Evolutionary conservation across 1,140 invertebrate genomes (phyloP).

Genomic region (Panulirus ornatus): DNA sequence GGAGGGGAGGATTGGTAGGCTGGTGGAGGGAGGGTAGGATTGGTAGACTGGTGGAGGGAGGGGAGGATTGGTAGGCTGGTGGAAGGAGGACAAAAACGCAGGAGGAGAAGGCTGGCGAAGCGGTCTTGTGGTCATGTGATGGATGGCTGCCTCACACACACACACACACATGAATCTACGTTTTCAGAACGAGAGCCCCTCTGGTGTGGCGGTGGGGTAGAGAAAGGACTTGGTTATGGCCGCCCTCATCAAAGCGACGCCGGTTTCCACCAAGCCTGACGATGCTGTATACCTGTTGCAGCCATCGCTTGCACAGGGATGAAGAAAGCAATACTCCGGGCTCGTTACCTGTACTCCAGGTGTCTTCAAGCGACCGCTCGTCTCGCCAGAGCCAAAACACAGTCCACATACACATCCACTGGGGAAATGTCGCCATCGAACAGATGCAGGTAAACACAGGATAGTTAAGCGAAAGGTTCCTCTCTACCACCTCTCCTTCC

Average conservation of each 20-base stretch:
- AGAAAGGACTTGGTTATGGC: background rate
- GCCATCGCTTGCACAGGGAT: too few relatives aligned
- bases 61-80: background rate
- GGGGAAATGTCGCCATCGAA: too few relatives aligned
- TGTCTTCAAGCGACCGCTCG: too few relatives aligned
- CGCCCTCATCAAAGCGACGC: slow-evolving; percentile 15
- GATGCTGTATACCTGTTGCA: too few relatives aligned
- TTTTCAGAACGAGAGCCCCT: slow-evolving; percentile 67
- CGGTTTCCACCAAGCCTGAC: background rate
- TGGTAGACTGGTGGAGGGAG: background rate
- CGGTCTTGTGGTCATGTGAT: slow-evolving; percentile 63
- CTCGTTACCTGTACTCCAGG: too few relatives aligned
- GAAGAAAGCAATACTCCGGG: too few relatives aligned
- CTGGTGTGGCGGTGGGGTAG: slow-evolving; percentile 1
- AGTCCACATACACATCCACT: too few relatives aligned
- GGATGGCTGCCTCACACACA: slow-evolving; percentile 54
- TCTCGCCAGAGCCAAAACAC: too few relatives aligned
- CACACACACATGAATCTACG: slow-evolving; percentile 68
- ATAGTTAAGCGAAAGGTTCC: too few relatives aligned
- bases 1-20: background rate
- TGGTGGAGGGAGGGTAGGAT: background rate
- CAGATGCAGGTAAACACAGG: too few relatives aligned
- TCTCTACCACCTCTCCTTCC: too few relatives aligned
- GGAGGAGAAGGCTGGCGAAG: background rate
- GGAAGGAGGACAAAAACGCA: background rate